A percentile compares a stretch with the other conserved stretches of the same genome.
phyloP scores from a whole-genome alignment of 2,113 vertebrate genomes.

The Percopsis transmontana region DNA sequence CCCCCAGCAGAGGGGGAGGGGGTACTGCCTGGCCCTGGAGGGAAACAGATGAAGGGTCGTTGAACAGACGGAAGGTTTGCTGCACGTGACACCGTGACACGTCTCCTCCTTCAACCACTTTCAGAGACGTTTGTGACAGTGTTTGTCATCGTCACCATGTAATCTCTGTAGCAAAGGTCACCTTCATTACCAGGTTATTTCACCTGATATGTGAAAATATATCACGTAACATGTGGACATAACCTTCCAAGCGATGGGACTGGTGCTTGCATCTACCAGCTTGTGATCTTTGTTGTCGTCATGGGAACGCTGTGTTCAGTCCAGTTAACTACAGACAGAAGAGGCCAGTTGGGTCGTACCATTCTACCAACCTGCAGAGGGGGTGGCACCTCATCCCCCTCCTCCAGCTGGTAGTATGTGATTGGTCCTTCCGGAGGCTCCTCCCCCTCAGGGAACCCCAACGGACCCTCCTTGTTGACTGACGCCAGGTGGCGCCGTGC shows the following conservation, averaged over 20 bases:
- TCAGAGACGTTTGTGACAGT: no score
- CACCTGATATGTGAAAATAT: no score
- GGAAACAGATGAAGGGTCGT: no score
- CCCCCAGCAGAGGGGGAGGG: conserved; percentile 25
- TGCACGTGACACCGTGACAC: background rate
- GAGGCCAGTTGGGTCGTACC: background rate
- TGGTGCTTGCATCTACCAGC: no score
- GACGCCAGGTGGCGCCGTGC: conserved; percentile 12
- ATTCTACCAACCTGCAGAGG: conserved; percentile 42
- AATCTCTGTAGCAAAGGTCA: no score
- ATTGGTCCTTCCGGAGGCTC: conserved; percentile 51
- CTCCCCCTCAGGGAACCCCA: conserved; percentile 46
- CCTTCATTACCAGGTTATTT: no score
- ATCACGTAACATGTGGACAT: no score
- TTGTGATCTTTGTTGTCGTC: no score
- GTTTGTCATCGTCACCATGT: no score
- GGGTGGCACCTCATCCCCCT: conserved; percentile 8
- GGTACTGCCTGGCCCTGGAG: conserved; percentile 35
- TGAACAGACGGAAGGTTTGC: background rate
- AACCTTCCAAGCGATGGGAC: no score
- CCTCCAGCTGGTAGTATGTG: conserved; percentile 60
- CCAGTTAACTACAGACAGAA: background rate
- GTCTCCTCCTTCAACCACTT: background rate
- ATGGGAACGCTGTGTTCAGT: no score
- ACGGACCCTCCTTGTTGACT: conserved; percentile 60